Percentiles rank a stretch among this genome's conserved stretches.
phyloP scores from a whole-genome alignment of 2,797 vertebrate genomes.

The Microcaecilia unicolor region DNA sequence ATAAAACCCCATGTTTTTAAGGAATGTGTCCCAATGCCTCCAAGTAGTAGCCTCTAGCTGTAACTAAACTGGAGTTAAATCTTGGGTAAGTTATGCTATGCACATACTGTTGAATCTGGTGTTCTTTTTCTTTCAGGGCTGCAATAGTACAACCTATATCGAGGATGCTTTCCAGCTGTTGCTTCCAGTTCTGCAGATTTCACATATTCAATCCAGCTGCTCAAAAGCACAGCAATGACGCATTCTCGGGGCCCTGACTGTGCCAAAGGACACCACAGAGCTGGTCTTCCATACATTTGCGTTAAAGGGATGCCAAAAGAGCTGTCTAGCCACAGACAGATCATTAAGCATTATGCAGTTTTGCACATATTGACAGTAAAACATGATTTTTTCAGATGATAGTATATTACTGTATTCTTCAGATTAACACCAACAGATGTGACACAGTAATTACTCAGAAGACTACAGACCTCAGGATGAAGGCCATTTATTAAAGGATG shows the following conservation, averaged over 20 bases:
- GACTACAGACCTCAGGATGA: constrained; percentile 8
- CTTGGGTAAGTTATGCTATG: too few species aligned
- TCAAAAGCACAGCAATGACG: constrained; percentile 24
- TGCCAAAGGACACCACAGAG: neutral
- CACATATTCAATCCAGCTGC: constrained; percentile 71
- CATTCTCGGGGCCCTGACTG: neutral
- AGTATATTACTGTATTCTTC: constrained; percentile 18
- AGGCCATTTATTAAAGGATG: rapidly evolving
- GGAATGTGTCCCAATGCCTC: too few species aligned
- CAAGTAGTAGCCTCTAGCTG: too few species aligned
- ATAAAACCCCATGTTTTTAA: too few species aligned
- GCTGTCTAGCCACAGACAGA: neutral
- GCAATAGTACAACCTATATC: constrained; percentile 84
- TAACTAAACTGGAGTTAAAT: too few species aligned
- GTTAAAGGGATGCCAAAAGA: neutral
- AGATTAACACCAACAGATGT: constrained; percentile 47
- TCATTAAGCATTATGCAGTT: constrained; percentile 13
- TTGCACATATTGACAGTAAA: constrained; percentile 43
- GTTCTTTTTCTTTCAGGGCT: constrained; percentile 58
- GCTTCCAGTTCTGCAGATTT: constrained; percentile 84
- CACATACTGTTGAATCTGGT: too few species aligned
- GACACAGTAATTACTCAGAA: constrained; percentile 1
- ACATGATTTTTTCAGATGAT: constrained; percentile 14
- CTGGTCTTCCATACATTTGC: neutral
- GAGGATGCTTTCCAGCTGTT: constrained; percentile 90